Conservation (phyloP, 2,113 vertebrate genomes). For the Muntiacus reevesi region DNA sequence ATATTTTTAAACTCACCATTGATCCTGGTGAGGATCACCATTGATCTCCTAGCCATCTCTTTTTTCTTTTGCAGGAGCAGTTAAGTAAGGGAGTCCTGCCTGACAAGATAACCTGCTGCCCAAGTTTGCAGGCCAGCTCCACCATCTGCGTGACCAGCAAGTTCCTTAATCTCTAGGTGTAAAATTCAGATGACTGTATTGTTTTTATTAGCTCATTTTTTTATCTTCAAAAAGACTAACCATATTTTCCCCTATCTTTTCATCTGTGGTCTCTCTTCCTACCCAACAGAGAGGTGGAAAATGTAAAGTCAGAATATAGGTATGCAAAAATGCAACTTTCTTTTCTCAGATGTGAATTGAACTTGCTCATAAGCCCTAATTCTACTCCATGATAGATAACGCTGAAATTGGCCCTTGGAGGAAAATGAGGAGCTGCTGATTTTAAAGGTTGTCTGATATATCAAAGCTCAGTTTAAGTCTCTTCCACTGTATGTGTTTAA, state of each 20-base stretch:
- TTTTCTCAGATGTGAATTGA: background rate
- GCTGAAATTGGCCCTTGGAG: background rate
- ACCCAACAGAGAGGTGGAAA: background rate
- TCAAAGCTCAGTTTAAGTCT: background rate
- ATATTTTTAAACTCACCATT: too few species aligned
- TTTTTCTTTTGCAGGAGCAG: background rate
- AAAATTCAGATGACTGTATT: background rate
- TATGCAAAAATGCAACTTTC: background rate
- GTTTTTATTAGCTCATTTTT: background rate
- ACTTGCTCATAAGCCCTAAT: background rate
- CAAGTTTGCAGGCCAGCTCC: background rate
- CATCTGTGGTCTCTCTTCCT: background rate
- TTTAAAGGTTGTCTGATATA: background rate
- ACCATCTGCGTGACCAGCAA: background rate
- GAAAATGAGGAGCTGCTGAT: background rate
- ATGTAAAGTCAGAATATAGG: background rate
- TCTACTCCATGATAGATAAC: background rate
- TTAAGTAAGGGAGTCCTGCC: fast-evolving
- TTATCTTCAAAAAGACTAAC: background rate
- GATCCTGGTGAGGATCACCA: background rate
- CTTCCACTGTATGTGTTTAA: background rate
- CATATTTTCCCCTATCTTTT: background rate
- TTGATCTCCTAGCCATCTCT: background rate
- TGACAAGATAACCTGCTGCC: background rate
- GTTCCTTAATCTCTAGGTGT: background rate